phyloP scores from a whole-genome alignment of 2,113 vertebrate species.

The Nothocercus nigrocapillus region DNA sequence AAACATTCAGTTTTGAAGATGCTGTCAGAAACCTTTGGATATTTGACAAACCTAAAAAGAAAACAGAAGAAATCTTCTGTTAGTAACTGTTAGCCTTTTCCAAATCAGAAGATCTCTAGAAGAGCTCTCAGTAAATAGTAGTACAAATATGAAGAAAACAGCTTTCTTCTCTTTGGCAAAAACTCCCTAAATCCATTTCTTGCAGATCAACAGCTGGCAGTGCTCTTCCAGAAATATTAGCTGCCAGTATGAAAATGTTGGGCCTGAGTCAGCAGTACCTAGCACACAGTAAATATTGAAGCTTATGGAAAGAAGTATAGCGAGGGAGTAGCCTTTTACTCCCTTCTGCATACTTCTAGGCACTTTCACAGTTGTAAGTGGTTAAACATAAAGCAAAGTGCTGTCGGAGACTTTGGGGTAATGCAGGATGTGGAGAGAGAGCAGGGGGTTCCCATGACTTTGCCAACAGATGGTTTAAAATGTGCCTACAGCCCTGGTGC shows the following conservation, averaged over 20 bases:
- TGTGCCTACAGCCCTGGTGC: neutral
- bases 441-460: neutral
- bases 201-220: neutral
- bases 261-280: constrained; percentile 2
- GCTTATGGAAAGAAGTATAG: neutral
- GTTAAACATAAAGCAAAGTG: fast-evolving
- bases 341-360: constrained; percentile 26
- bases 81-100: neutral
- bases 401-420: neutral
- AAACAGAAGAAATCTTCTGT: neutral
- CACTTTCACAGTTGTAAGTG: neutral
- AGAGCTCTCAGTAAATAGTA: neutral
- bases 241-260: neutral
- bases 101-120: neutral
- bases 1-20: neutral
- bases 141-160: neutral
- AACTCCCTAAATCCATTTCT: neutral
- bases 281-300: constrained; percentile 33
- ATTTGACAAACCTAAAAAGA: neutral
- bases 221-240: neutral
- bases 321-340: constrained; percentile 31
- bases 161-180: neutral
- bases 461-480: neutral
- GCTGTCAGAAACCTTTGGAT: neutral
- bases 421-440: neutral